A percentile compares a stretch with the other conserved stretches of the same genome.
These are phyloP conservation scores for Propithecus coquereli DNA, from an alignment of 2,113 vertebrate species.

Conservation along the genomic window DNA sequence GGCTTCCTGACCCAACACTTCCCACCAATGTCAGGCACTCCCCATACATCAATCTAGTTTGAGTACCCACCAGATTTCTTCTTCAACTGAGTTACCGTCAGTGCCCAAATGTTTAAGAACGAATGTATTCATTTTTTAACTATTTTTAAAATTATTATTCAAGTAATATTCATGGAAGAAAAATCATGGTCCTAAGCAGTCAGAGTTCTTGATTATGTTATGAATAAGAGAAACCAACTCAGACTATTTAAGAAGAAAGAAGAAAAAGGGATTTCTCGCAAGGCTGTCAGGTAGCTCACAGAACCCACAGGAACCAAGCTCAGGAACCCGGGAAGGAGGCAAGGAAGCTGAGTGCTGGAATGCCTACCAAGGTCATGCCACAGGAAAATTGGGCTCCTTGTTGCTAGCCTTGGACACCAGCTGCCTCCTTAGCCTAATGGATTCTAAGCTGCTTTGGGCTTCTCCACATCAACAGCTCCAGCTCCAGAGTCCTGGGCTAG, in stretches of 20 bases:
- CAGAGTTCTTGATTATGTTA: neutral
- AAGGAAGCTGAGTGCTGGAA: neutral
- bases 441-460: neutral
- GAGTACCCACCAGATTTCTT: neutral
- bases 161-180: neutral
- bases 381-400: neutral
- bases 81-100: neutral
- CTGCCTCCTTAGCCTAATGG: neutral
- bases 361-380: neutral
- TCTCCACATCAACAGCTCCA: neutral
- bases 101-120: neutral
- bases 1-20: neutral
- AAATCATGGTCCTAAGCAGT: neutral
- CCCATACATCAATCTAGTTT: neutral
- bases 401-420: neutral
- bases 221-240: neutral
- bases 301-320: neutral
- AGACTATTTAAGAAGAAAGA: neutral
- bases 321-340: neutral
- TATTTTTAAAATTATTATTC: neutral
- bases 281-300: neutral
- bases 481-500: neutral
- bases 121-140: neutral
- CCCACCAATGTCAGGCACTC: neutral
- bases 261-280: neutral